Evolutionary conservation across 2,888 invertebrate species (phyloP).

Genomic region (Andrena praecox): DNA sequence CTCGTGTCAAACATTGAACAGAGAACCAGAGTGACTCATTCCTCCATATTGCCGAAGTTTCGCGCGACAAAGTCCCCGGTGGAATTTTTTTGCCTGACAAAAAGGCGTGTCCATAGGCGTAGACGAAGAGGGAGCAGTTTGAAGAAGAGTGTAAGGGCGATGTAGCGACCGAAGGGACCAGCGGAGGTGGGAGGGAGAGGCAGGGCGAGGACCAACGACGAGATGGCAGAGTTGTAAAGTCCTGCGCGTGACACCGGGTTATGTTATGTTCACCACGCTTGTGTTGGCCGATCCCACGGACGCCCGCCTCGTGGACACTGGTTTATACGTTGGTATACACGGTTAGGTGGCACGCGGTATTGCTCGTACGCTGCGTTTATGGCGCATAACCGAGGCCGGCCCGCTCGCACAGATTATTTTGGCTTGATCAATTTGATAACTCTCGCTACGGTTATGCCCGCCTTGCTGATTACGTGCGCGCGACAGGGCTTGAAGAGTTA

Average conservation of each 20-base stretch:
- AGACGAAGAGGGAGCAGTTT: slow-evolving; percentile 4
- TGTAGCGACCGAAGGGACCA: slow-evolving; percentile 28
- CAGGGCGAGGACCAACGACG: slow-evolving; percentile 72
- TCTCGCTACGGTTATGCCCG: slow-evolving; percentile 79
- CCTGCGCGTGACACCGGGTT: slow-evolving; percentile 84
- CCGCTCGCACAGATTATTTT: slow-evolving; percentile 84
- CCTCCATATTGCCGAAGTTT: not conserved
- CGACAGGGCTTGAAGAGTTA: slow-evolving; percentile 49
- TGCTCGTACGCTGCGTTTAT: slow-evolving; percentile 84
- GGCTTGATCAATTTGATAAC: slow-evolving; percentile 85
- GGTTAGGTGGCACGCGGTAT: slow-evolving; percentile 81
- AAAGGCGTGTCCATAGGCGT: slow-evolving; percentile 10
- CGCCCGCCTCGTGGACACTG: slow-evolving; percentile 73
- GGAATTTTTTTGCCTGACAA: slow-evolving; percentile 14
- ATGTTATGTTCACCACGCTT: slow-evolving; percentile 81
- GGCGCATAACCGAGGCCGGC: slow-evolving; percentile 83
- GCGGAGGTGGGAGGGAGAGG: slow-evolving; percentile 26
- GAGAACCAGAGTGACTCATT: not conserved
- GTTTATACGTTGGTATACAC: slow-evolving; percentile 78
- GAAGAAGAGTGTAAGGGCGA: slow-evolving; percentile 57
- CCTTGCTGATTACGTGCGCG: slow-evolving; percentile 80
- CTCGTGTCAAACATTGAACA: no score
- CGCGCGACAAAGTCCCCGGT: not conserved
- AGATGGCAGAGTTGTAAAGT: slow-evolving; percentile 84
- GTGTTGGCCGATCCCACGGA: slow-evolving; percentile 76